Evolutionary conservation across 2,113 vertebrate genomes (phyloP).

Genomic region (Dissostichus mawsoni): DNA sequence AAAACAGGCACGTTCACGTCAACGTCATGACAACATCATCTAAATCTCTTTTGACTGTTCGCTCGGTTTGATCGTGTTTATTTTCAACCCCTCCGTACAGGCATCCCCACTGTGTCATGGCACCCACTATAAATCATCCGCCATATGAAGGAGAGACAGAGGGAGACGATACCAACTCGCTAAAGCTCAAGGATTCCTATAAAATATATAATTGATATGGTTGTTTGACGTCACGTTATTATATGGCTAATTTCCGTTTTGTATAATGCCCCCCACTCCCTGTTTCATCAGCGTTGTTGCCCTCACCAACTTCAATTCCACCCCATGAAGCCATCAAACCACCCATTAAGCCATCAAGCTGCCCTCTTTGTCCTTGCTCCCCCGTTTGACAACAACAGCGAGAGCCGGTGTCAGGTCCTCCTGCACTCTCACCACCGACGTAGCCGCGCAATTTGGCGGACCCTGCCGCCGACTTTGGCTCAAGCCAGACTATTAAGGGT

Average conservation of each 20-base stretch:
- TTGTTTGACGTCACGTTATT: conserved; percentile 25
- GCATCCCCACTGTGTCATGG: conserved; percentile 18
- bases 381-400: conserved; percentile 59
- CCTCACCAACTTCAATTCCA: conserved; percentile 63
- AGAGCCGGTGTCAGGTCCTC: not conserved
- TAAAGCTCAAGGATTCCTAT: conserved; percentile 44
- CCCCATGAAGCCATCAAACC: conserved; percentile 71
- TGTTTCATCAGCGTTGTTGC: conserved; percentile 49
- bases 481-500: conserved; percentile 64
- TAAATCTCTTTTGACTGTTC: conserved; percentile 70
- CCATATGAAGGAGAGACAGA: not conserved
- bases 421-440: conserved; percentile 10
- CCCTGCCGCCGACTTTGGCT: conserved; percentile 43
- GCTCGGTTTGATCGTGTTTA: conserved; percentile 66
- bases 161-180: conserved; percentile 7
- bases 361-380: conserved; percentile 74
- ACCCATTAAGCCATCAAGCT: conserved; percentile 71
- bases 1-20: conserved; percentile 66
- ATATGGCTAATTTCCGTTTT: conserved; percentile 38
- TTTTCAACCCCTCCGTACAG: conserved; percentile 40
- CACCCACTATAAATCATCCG: conserved; percentile 39
- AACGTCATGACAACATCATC: conserved; percentile 72
- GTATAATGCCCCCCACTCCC: conserved; percentile 34
- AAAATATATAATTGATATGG: conserved; percentile 18
- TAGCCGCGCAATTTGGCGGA: conserved; percentile 38